These are phyloP conservation scores for Mythimna ferrago DNA, from an alignment of 2,888 invertebrate species.

Conservation along the genomic window DNA sequence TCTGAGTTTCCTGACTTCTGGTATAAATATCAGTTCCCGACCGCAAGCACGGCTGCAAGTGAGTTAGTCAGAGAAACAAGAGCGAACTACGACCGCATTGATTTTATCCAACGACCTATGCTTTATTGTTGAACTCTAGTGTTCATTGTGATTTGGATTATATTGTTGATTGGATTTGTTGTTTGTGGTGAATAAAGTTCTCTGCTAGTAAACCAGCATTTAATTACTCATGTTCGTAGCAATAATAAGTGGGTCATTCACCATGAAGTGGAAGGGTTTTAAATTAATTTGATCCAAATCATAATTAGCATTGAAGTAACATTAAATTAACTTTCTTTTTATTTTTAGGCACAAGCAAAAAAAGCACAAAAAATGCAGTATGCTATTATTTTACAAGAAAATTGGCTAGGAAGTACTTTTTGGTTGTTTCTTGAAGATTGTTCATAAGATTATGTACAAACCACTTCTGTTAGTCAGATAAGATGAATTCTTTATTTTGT, in stretches of 20 bases:
- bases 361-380: constrained; percentile 20
- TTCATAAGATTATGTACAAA: constrained; percentile 1
- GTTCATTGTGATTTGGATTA: too few relatives aligned
- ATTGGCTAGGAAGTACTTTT: background rate
- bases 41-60: too few relatives aligned
- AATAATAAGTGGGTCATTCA: background rate
- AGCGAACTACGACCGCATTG: too few relatives aligned
- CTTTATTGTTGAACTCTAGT: too few relatives aligned
- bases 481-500: constrained; percentile 30
- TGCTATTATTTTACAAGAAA: constrained; percentile 1
- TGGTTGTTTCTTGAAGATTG: constrained; percentile 16
- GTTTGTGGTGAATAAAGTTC: too few relatives aligned
- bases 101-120: too few relatives aligned
- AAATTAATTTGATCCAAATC: background rate
- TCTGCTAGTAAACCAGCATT: too few relatives aligned
- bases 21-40: too few relatives aligned
- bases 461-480: constrained; percentile 12
- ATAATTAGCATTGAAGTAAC: background rate
- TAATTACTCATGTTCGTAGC: background rate
- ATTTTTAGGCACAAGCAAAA: constrained; percentile 30
- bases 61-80: too few relatives aligned
- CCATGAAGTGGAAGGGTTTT: background rate
- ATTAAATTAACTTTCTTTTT: constrained; percentile 15
- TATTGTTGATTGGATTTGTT: too few relatives aligned
- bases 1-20: too few relatives aligned